Conservation (phyloP, 2,797 vertebrate species). For the Australoheros facetus region DNA sequence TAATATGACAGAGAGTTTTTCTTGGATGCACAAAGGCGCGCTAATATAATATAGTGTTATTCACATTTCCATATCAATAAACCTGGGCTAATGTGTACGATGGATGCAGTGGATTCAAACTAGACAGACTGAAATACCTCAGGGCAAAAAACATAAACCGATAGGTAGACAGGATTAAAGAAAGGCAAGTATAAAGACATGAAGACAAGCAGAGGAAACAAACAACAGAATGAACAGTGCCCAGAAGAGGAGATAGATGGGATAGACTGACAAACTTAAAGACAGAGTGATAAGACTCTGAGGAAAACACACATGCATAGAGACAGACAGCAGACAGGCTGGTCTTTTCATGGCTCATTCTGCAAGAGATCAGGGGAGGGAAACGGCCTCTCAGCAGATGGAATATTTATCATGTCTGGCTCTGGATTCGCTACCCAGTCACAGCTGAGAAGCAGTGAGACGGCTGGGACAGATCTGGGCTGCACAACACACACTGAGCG, state of each 20-base stretch:
- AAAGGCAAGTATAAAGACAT: conserved; percentile 3
- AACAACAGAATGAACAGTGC: conserved; percentile 17
- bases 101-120: neutral
- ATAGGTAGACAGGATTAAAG: conserved; percentile 33
- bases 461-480: conserved; percentile 68
- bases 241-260: conserved; percentile 18
- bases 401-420: conserved; percentile 75
- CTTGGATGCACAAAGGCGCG: neutral
- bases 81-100: conserved; percentile 3
- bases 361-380: conserved; percentile 61
- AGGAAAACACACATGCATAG: conserved; percentile 22
- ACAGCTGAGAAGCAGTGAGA: conserved; percentile 61
- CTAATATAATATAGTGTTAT: conserved; percentile 8
- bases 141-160: conserved; percentile 4
- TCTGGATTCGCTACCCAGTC: conserved; percentile 42
- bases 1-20: neutral
- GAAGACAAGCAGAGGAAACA: conserved; percentile 13
- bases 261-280: conserved; percentile 50
- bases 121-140: neutral
- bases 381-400: conserved; percentile 69
- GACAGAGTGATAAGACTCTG: conserved; percentile 41
- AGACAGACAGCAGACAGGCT: conserved; percentile 57
- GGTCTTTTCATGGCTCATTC: conserved; percentile 74
- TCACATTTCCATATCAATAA: conserved; percentile 14
- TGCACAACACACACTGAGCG: conserved; percentile 37